A percentile compares a stretch with the other conserved stretches of the same genome.
phyloP scores from a whole-genome alignment of 2,797 vertebrate species.

The Pelobates cultripes region DNA sequence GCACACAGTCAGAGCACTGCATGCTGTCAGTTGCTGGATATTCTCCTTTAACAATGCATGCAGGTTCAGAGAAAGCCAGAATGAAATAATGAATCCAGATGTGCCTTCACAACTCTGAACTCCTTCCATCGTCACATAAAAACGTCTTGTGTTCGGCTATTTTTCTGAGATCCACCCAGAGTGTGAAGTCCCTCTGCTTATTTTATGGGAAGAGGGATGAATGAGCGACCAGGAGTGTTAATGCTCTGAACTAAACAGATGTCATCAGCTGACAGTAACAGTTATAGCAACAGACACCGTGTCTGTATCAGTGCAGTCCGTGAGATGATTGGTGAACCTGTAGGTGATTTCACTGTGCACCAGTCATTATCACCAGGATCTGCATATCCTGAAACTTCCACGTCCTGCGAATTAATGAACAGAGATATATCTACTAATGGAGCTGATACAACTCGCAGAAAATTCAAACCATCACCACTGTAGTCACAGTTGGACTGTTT shows the following conservation, averaged over 20 bases:
- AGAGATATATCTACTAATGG: too few relatives aligned
- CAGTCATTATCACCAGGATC: background rate
- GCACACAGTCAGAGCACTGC: too few relatives aligned
- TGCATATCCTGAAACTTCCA: background rate
- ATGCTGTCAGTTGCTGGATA: too few relatives aligned
- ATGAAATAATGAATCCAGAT: constrained; percentile 17
- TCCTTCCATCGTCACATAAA: constrained; percentile 18
- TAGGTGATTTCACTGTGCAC: background rate
- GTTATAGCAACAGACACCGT: background rate
- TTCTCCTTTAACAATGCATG: too few relatives aligned
- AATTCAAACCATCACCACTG: too few relatives aligned
- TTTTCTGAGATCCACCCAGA: constrained; percentile 16
- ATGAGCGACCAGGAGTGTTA: constrained; percentile 10
- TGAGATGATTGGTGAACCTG: too few relatives aligned
- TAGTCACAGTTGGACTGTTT: too few relatives aligned
- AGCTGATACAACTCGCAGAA: too few relatives aligned
- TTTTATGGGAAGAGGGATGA: constrained; percentile 16
- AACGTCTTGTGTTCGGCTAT: constrained; percentile 1
- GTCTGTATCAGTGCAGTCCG: background rate
- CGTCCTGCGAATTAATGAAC: too few relatives aligned
- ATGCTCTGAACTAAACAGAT: background rate
- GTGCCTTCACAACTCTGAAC: background rate
- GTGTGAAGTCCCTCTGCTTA: constrained; percentile 1
- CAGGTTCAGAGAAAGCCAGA: background rate
- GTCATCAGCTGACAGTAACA: constrained; percentile 3